Evolutionary conservation across 2,113 vertebrate genomes (phyloP).

Genomic region (Syrmaticus mikado): DNA sequence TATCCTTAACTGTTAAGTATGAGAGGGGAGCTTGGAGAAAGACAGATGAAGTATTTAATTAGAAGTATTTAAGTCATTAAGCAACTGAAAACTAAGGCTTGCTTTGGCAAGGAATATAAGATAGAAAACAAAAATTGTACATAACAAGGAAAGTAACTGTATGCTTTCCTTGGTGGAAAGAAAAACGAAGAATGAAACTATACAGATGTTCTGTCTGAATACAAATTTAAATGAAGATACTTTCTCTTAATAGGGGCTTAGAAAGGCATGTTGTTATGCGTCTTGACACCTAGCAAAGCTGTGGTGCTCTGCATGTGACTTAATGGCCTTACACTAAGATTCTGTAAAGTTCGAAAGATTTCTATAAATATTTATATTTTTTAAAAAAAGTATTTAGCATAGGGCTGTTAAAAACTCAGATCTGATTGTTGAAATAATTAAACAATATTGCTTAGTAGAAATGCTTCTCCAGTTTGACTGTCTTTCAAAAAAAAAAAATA

Average conservation of each 20-base stretch:
- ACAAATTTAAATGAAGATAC: neutral
- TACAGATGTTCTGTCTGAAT: neutral
- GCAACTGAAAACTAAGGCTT: neutral
- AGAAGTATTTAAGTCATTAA: neutral
- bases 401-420: neutral
- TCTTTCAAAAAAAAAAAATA: neutral
- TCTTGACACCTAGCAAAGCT: neutral
- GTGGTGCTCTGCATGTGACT: no score
- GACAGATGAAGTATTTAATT: neutral
- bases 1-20: neutral
- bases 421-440: neutral
- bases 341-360: neutral
- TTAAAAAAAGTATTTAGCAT: neutral
- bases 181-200: neutral
- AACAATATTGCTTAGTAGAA: neutral
- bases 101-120: neutral
- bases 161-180: neutral
- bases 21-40: neutral
- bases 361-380: neutral
- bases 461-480: neutral
- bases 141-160: no score
- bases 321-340: neutral
- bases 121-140: neutral
- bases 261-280: neutral
- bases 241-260: neutral